phyloP scores from a whole-genome alignment of 2,113 vertebrate genomes.

The Percopsis transmontana region DNA sequence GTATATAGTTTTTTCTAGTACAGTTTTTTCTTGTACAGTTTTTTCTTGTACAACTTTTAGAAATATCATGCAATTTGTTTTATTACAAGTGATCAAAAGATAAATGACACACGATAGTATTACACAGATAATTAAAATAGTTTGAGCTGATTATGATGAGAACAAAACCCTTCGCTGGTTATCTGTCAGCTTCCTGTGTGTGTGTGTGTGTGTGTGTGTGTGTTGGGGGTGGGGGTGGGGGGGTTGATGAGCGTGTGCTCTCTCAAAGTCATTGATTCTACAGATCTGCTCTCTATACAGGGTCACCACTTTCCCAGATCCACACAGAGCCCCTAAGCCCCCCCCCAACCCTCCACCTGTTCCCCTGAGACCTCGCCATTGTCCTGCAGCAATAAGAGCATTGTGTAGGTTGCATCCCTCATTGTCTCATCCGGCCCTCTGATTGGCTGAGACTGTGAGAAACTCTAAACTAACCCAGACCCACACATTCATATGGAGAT shows the following conservation, averaged over 20 bases:
- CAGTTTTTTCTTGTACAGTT: no score
- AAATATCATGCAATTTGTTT: no score
- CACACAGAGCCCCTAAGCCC: slow-evolving; percentile 50
- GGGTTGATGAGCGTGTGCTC: slow-evolving; percentile 39
- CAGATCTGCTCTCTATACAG: slow-evolving; percentile 53
- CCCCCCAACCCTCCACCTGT: slow-evolving; percentile 59
- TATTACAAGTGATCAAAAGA: no score
- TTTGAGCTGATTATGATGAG: no score
- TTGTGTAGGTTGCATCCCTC: slow-evolving; percentile 39
- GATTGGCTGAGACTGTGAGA: slow-evolving; percentile 79
- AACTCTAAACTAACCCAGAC: slow-evolving; percentile 63
- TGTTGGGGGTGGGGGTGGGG: not conserved
- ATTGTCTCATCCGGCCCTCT: slow-evolving; percentile 53
- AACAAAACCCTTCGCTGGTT: no score
- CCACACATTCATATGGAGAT: slow-evolving; percentile 79
- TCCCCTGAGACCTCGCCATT: slow-evolving; percentile 68
- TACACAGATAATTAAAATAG: no score
- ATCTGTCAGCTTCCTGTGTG: not conserved
- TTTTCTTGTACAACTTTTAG: no score
- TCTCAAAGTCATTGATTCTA: slow-evolving; percentile 56
- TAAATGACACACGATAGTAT: no score
- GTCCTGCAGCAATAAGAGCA: slow-evolving; percentile 57
- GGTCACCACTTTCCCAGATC: slow-evolving; percentile 77
- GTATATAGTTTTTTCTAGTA: no score
- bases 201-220: not conserved